Base-by-base conservation (phyloP, 2,888 invertebrate species). In the Sphaerophoria rueppellii region DNA sequence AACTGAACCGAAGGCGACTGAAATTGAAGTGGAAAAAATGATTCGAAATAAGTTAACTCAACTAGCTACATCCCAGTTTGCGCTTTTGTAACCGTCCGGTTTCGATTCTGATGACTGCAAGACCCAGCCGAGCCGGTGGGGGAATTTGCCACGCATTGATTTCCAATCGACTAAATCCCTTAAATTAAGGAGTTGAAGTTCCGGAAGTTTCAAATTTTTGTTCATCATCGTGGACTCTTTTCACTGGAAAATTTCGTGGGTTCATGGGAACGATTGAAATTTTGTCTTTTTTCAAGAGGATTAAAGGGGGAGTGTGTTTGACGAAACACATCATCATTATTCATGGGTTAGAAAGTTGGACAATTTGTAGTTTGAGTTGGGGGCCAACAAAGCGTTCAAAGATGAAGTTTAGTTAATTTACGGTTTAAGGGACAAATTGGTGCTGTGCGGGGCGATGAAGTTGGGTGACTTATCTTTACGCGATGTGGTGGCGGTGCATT, bases 101-200 rank as follows among this genome's bases (percentile, higher is more conserved):
- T 12, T 54, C 12, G 24, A 24, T 16, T 43, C 9, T 67, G 50
- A 35, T 73, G 73, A 73, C 73, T 67, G 73, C 54, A 58, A 52
- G 54, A 14, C 46, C 34, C 4, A 5, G 3, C 34, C 40, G 32
- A 58, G 55, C 70, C 70, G 70, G 75, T 70, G 80, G 65, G 52
- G 58, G 43, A 81, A 48, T 40, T 54, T 32, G 57, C 58, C 43
- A 57, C 76, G 61, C 81, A 71, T 76, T 71, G 76, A 76, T 76
- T 81, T 81, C 81, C 81, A 81, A 81, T 76, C 60, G 81, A 81
- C 76, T 81, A 46, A 76, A 52, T 76, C 16, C 46, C 57, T 67
- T 76, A 81, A 71, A 76, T 81, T 81, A 52, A 71, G 60, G 76
- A 81, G 80, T 58, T 58, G 16, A 71, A 75, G 37, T 71, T 71